Evolutionary conservation across 1,140 invertebrate species (phyloP).

Genomic region (Medauroidea extradentata): DNA sequence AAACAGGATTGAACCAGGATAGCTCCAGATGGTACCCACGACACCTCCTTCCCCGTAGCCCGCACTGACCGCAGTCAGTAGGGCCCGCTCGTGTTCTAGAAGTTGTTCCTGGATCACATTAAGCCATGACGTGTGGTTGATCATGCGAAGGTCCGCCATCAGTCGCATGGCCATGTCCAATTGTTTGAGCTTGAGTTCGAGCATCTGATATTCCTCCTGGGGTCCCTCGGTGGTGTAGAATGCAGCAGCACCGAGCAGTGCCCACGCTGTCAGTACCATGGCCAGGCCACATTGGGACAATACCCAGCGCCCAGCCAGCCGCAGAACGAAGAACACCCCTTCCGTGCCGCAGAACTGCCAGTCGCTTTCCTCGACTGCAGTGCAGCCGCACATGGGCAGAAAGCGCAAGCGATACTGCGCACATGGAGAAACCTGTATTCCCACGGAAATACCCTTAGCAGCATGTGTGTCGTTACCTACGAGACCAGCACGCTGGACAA

Average conservation of each 20-base stretch:
- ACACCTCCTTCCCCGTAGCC: slow-evolving; percentile 52
- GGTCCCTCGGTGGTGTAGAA: slow-evolving; percentile 53
- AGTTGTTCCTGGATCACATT: slow-evolving; percentile 50
- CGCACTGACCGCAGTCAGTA: slow-evolving; percentile 49
- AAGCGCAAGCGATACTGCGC: slow-evolving; percentile 5
- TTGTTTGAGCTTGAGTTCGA: slow-evolving; percentile 39
- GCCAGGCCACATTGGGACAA: slow-evolving; percentile 47
- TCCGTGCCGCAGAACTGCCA: slow-evolving; percentile 7
- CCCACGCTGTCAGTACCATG: slow-evolving; percentile 50
- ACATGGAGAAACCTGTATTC: slow-evolving; percentile 1
- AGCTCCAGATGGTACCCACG: slow-evolving; percentile 53
- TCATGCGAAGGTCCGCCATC: slow-evolving; percentile 40
- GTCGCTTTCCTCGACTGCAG: neutral
- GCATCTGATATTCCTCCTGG: neutral
- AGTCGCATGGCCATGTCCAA: slow-evolving; percentile 44
- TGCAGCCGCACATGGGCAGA: slow-evolving; percentile 25
- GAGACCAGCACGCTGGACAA: neutral
- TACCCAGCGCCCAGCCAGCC: slow-evolving; percentile 36
- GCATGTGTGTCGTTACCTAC: neutral
- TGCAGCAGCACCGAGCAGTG: slow-evolving; percentile 50
- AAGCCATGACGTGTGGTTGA: slow-evolving; percentile 45
- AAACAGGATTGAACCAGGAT: slow-evolving; percentile 56
- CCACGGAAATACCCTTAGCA: neutral
- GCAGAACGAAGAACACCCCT: slow-evolving; percentile 23
- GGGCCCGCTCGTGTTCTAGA: slow-evolving; percentile 47